Evolutionary conservation across 1,140 invertebrate species (phyloP), one percentile per base, ranked within the genome.

Genomic region (Lasioglossum albipes): DNA sequence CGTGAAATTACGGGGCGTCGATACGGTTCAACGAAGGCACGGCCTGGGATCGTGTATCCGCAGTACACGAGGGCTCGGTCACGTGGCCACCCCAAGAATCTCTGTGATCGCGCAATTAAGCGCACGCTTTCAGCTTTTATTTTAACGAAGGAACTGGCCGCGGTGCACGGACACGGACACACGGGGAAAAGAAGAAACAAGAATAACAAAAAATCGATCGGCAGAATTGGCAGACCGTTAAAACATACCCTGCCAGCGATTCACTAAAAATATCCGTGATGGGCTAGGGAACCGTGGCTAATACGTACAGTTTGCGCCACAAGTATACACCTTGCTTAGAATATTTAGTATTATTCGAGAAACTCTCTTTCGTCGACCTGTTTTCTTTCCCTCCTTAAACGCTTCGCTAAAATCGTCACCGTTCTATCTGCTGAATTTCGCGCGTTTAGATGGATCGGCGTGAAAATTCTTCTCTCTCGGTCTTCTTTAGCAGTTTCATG

Each of bases 181-280:
- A n/a, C 57, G 59, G 20, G 5, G 57, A 59, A 54, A 54, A 54
- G 52, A 54, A 59, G 20, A 59, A 59, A n/a, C 22, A 54, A 54
- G 52, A 70, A 57, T 54, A 70, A 20, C 36, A 59, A 57, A 10
- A 59, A 41, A 71, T 71, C 69, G 52, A 71, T 57, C 45, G 52
- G 49, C 16, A 57, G 54, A 57, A 70, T 54, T 31, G 49, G 49
- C 49, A 27, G n/a, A 52, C 45, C 67, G 42, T 69, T 27, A 27
- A 69, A 70, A 31, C 13, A 16, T 36, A 41, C 69, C 52, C 52
- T 20, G 13, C 45, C 6, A 31, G 68, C n/a, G 68, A 20, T 71
- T 57, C 61, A 74, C 72, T 65, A 74, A 65, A 74, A 67, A 64
- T n/a, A 65, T 27, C 7, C 61, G 59, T n/a, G 64, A 7, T n/a